Evolutionary conservation across 2,888 invertebrate genomes (phyloP), one percentile per base, ranked within the genome.

Genomic region (Drosophila imparisetae): DNA sequence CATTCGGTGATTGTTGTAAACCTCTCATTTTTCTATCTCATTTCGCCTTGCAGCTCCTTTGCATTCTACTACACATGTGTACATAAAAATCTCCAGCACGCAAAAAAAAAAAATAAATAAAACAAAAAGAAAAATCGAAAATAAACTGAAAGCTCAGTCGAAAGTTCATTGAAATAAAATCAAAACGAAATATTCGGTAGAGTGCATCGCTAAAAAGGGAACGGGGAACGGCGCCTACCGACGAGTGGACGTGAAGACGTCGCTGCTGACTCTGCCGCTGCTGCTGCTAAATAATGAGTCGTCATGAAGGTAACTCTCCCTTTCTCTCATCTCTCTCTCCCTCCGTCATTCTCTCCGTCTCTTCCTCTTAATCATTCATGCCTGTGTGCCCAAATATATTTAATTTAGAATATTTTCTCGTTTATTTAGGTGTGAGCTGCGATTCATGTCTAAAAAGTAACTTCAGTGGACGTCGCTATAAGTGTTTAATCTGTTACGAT

Each of bases 401-500:
- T 5, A 36, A 29, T 6, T 15, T 30, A 10, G 13, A 50, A 6
- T 4, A 4, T 52, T 38, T 53, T 7, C 15, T 45, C 11, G 10
- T 55, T 11, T 11, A 38, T 38, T 60, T 93, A 98, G 99, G 99
- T 95, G 99, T 99, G 93, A 99, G 98, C 95, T 99, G 99, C 96
- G 99, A 99, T 96, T 98, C 98, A 93, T 99, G 99, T 95, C 95
- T 98, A 94, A 98, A 98, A 95, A 97, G 97, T 93, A 98, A 99
- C 94, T 99, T 99, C 94, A 95, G 97, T 94, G 99, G 99, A 91
- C 96, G 98, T 93, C 96, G 99, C 91, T 99, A 98, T 94, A 99
- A 99, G 95, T 99, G 99, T 95, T 95, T 99, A 93, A 96, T 98
- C 92, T 99, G 99, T 94, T 98, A 98, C 94, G 99, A 99, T 94